Percentiles rank a stretch among this genome's conserved stretches.
Evolutionary conservation across 2,113 vertebrate species (phyloP).

Genomic region (Myiozetetes cayanensis): DNA sequence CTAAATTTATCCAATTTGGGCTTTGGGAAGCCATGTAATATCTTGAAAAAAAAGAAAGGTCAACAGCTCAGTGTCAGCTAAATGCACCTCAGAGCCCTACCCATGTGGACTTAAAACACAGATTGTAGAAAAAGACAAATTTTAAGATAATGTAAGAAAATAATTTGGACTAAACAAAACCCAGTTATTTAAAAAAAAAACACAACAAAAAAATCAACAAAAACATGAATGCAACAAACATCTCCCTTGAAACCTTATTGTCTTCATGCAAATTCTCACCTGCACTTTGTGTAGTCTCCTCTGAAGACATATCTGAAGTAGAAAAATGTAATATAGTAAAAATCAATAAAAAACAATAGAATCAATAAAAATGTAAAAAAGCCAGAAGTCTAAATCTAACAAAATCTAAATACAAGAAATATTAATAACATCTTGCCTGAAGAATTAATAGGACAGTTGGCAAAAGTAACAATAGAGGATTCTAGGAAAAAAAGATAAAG

Average conservation of each 20-base stretch:
- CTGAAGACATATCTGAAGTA: slow-evolving; percentile 55
- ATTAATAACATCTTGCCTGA: slow-evolving; percentile 64
- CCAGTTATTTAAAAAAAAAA: background rate
- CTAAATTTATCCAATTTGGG: background rate
- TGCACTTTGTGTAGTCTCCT: slow-evolving; percentile 57
- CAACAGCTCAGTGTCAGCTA: background rate
- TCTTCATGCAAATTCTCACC: slow-evolving; percentile 50
- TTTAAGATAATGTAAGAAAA: background rate
- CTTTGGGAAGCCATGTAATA: background rate
- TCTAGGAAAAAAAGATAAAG: background rate
- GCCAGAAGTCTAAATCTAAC: background rate
- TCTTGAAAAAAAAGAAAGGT: background rate
- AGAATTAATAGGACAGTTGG: slow-evolving; percentile 54
- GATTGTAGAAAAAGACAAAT: background rate
- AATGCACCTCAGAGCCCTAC: background rate
- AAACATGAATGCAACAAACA: background rate
- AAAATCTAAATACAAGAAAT: slow-evolving; percentile 29
- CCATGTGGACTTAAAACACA: background rate
- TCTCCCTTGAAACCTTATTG: background rate
- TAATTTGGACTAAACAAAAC: background rate
- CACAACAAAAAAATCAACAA: background rate
- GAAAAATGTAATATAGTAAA: background rate
- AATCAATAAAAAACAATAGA: background rate
- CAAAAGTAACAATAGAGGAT: slow-evolving; percentile 52
- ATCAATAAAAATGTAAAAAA: background rate